Evolutionary conservation across 2,113 vertebrate species (phyloP).

Genomic region (Seriola rivoliana): DNA sequence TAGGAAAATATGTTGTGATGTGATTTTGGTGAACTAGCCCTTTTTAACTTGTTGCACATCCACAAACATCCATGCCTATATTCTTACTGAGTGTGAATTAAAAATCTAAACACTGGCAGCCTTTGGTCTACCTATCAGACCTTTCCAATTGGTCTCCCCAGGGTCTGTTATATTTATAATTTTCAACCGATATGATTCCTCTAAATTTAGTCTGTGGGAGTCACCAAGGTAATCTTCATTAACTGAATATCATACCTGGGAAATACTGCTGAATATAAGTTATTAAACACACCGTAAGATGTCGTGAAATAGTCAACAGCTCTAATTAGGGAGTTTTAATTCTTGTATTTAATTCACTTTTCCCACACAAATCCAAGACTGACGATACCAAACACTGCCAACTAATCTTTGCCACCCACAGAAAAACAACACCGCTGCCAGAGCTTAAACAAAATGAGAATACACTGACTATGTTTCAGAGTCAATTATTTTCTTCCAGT

Average conservation of each 20-base stretch:
- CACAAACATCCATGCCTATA: background rate
- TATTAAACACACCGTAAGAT: constrained; percentile 67
- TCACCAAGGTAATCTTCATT: constrained; percentile 34
- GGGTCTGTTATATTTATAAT: constrained; percentile 38
- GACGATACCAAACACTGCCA: constrained; percentile 61
- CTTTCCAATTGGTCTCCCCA: background rate
- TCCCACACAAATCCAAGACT: constrained; percentile 57
- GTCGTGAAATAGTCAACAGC: constrained; percentile 46
- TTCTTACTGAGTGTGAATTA: constrained; percentile 3
- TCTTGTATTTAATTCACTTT: constrained; percentile 65
- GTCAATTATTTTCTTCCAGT: constrained; percentile 75
- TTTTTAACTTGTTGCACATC: background rate
- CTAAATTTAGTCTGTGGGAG: constrained; percentile 41
- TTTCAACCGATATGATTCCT: constrained; percentile 39
- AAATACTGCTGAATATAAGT: constrained; percentile 56
- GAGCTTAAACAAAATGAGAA: constrained; percentile 69
- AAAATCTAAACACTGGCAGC: constrained; percentile 16
- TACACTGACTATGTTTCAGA: constrained; percentile 67
- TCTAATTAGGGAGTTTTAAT: constrained; percentile 72
- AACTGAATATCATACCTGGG: constrained; percentile 60
- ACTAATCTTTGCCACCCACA: constrained; percentile 68
- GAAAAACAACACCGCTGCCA: constrained; percentile 63
- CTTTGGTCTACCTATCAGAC: constrained; percentile 10
- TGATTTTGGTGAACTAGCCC: background rate
- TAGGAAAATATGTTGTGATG: background rate